These are phyloP conservation scores for Trachelus tabidus DNA, from an alignment of 2,888 invertebrate species.

Conservation along the genomic window DNA sequence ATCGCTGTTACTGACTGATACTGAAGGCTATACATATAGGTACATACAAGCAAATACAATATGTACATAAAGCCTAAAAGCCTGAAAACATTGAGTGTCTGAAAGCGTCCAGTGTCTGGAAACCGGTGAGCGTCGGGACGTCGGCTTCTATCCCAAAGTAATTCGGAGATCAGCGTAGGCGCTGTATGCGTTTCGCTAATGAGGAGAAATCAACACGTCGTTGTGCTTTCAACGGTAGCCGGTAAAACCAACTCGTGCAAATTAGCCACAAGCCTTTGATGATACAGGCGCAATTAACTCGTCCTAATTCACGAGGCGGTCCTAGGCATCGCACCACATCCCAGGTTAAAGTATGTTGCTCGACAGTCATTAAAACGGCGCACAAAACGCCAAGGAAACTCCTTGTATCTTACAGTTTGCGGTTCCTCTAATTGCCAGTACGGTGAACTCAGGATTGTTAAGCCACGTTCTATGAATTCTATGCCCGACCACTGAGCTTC, in stretches of 20 bases:
- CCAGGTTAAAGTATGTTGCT: neutral
- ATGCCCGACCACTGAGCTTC: neutral
- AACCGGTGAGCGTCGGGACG: neutral
- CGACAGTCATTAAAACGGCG: neutral
- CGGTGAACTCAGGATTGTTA: neutral
- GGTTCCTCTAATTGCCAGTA: neutral
- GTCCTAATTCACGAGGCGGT: slow-evolving; percentile 43
- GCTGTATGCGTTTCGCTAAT: slow-evolving; percentile 53
- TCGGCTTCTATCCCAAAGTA: neutral
- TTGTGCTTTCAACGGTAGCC: slow-evolving; percentile 36
- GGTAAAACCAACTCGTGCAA: slow-evolving; percentile 28
- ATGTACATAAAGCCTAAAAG: no score
- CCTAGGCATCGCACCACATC: neutral
- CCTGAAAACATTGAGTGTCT: neutral
- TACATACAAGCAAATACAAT: neutral
- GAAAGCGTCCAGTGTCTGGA: neutral
- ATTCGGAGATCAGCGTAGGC: neutral
- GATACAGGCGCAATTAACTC: slow-evolving; percentile 55
- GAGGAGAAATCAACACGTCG: slow-evolving; percentile 56
- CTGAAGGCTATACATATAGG: neutral
- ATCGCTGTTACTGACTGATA: neutral
- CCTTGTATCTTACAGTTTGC: neutral
- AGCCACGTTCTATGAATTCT: neutral
- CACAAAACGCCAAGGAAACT: neutral
- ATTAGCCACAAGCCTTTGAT: slow-evolving; percentile 51